phyloP scores from a whole-genome alignment of 2,797 vertebrate species.

The Columba guinea region DNA sequence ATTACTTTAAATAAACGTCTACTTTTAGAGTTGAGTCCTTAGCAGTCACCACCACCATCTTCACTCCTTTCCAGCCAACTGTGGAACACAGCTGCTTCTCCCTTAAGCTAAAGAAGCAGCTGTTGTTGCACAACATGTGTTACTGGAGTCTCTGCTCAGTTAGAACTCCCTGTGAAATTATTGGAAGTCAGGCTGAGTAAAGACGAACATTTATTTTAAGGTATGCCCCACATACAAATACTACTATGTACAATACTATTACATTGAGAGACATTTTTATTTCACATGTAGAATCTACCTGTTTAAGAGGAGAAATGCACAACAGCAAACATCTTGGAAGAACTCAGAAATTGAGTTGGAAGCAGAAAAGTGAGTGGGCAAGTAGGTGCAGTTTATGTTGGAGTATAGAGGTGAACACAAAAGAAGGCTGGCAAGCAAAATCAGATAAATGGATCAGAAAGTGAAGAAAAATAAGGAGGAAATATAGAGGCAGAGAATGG shows the following conservation, averaged over 20 bases:
- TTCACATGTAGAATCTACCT: neutral
- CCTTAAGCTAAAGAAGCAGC: constrained; percentile 40
- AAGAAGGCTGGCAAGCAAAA: neutral
- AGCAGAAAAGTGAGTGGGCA: neutral
- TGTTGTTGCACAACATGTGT: constrained; percentile 35
- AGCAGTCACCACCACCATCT: neutral
- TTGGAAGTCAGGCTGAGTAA: neutral
- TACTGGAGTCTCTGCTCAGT: constrained; percentile 6
- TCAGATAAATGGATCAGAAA: constrained; percentile 4
- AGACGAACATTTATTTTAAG: neutral
- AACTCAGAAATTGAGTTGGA: neutral
- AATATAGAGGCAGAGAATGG: neutral
- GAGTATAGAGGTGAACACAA: neutral
- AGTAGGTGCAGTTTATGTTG: neutral
- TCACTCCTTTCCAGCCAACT: constrained; percentile 32
- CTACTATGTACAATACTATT: no score
- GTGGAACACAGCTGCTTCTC: constrained; percentile 51
- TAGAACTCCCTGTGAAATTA: neutral
- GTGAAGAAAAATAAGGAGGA: constrained; percentile 24
- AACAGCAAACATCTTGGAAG: neutral
- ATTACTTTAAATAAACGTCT: constrained; percentile 43
- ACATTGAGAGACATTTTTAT: neutral
- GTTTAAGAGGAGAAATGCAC: neutral
- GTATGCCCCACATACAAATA: neutral
- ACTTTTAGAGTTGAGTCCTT: constrained; percentile 21